Evolutionary conservation across 2,113 vertebrate genomes (phyloP), one percentile per base, ranked within the genome.

Genomic region (Phalacrocorax pelagicus): DNA sequence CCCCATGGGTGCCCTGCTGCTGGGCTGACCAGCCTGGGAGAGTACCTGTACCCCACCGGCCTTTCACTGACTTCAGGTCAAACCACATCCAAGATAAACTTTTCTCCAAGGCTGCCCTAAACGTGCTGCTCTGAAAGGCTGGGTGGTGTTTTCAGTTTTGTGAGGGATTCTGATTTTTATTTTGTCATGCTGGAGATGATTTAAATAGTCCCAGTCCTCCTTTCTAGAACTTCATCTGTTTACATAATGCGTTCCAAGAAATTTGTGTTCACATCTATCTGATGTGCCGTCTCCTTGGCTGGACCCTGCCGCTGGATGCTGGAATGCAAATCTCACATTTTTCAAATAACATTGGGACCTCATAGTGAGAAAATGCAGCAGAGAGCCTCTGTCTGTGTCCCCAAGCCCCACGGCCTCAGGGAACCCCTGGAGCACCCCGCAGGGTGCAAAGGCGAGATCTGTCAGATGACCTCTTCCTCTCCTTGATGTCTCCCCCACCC

Each of bases 281-380:
- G 21, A 81, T 9, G 4, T 86, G 72, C 90, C 0, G 22, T 85
- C 9, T 90, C 66, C 75, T 91, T 94, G 88, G 91, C 94, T 49
- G 67, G 78, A 17, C 27, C 17, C n/a, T 0, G 4, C 62, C 1
- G 36, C 87, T 96, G 84, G 36, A 77, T 66, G 62, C 40, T 92
- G 91, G 95, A 97, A 97, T 96, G 95, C 74, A 95, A 82, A 91
- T 74, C 61, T 69, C 2, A 2, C 94, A 95, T 96, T 94, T 94
- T 95, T 97, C 81, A 87, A 96, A 95, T 96, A 96, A 70, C 8
- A 0, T 15, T 89, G 61, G 34, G 88, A 86, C 92, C 86, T 87
- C 5, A 4, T 69, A 81, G 86, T 54, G 83, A 94, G 88, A 92
- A 93, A 91, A 69, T 9, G 49, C 57, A 87, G 49, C 54, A 44